Evolutionary conservation across 2,888 invertebrate genomes (phyloP).

Genomic region (Drosophila bunnanda): DNA sequence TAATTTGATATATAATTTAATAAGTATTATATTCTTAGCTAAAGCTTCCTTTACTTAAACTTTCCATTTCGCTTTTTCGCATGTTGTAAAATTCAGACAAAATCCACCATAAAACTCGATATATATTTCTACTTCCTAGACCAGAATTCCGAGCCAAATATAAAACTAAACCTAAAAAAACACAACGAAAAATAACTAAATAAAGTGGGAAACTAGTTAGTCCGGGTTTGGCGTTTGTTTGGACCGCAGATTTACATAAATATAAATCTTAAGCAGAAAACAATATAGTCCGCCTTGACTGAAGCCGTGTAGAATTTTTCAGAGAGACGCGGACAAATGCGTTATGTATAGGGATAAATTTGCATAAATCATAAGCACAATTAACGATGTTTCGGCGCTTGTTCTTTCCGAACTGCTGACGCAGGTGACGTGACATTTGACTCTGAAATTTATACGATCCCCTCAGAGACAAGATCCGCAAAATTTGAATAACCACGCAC

Average conservation of each 20-base stretch:
- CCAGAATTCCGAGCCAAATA: slow-evolving; percentile 25
- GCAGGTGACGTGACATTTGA: slow-evolving; percentile 64
- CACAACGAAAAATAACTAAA: slow-evolving; percentile 5
- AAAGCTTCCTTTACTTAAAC: not conserved
- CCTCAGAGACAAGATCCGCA: slow-evolving; percentile 63
- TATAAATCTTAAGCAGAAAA: slow-evolving; percentile 68
- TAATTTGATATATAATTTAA: too few species aligned
- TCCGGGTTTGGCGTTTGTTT: slow-evolving; percentile 31
- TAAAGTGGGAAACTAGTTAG: slow-evolving; percentile 46
- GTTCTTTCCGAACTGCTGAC: slow-evolving; percentile 57
- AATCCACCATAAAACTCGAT: slow-evolving; percentile 7
- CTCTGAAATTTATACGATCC: slow-evolving; percentile 46
- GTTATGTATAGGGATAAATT: slow-evolving; percentile 68
- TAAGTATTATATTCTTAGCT: too few species aligned
- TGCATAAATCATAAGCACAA: slow-evolving; percentile 79
- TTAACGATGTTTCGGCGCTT: slow-evolving; percentile 60
- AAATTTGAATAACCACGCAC: slow-evolving; percentile 66
- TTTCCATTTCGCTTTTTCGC: slow-evolving; percentile 23
- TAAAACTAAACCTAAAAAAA: not conserved
- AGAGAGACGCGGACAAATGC: slow-evolving; percentile 43
- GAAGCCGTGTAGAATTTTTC: slow-evolving; percentile 34
- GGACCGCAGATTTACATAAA: slow-evolving; percentile 63
- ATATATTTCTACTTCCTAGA: slow-evolving; percentile 29
- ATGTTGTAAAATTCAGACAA: not conserved
- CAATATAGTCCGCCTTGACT: slow-evolving; percentile 64